Conservation (phyloP, 2,113 vertebrate species). For the Albula glossodonta region DNA sequence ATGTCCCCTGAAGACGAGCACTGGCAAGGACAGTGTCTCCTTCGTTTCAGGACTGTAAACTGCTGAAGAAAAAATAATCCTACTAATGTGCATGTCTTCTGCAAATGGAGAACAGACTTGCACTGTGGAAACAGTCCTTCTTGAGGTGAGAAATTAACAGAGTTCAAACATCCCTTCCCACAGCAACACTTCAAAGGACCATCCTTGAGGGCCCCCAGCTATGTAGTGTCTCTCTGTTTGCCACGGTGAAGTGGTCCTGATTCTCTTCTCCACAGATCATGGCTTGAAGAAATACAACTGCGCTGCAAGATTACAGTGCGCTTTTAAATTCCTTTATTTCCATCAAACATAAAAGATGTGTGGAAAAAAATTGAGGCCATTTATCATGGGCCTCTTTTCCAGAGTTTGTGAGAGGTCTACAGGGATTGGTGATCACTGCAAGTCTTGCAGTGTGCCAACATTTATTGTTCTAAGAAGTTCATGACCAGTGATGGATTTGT, state of each 20-base stretch:
- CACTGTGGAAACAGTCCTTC: constrained; percentile 34
- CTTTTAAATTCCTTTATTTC: constrained; percentile 32
- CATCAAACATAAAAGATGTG: neutral
- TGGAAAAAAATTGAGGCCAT: too few relatives aligned
- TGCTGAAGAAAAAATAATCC: constrained; percentile 21
- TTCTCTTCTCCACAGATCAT: neutral
- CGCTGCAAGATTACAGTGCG: constrained; percentile 6
- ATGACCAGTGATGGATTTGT: neutral
- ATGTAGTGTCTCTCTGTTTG: constrained; percentile 12
- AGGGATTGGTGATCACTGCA: too few relatives aligned
- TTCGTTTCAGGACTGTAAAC: neutral
- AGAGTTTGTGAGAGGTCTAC: too few relatives aligned
- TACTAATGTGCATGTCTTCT: neutral
- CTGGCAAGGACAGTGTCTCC: neutral
- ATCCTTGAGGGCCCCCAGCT: constrained; percentile 31
- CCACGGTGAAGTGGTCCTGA: constrained; percentile 17
- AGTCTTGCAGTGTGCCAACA: neutral
- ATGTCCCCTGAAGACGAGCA: constrained; percentile 22
- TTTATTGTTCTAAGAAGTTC: neutral
- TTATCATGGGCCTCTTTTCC: too few relatives aligned
- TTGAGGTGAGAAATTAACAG: constrained; percentile 26
- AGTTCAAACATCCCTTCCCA: constrained; percentile 41
- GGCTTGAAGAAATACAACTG: constrained; percentile 14
- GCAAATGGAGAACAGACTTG: constrained; percentile 22
- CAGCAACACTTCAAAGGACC: constrained; percentile 37